Percentiles rank a stretch among this genome's conserved stretches.
phyloP scores from a whole-genome alignment of 2,888 invertebrate genomes.

The Lithophane ornitopus region DNA sequence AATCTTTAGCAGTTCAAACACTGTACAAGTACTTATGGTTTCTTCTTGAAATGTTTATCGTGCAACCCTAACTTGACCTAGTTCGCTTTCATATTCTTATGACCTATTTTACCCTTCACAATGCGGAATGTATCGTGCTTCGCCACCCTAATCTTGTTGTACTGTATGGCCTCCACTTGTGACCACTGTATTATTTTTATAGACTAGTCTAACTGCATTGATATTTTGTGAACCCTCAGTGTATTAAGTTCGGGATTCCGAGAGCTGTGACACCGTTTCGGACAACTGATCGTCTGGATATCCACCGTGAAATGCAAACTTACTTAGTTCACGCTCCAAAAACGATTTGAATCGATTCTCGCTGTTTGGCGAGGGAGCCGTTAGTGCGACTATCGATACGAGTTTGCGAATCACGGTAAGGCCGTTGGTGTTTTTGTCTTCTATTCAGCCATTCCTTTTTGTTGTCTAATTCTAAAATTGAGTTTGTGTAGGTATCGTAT shows the following conservation, averaged over 20 bases:
- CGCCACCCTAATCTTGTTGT: conserved; percentile 76
- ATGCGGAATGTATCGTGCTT: conserved; percentile 75
- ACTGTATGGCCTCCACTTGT: conserved; percentile 75
- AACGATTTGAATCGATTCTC: conserved; percentile 66
- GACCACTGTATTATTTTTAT: conserved; percentile 65
- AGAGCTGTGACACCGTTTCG: conserved; percentile 76
- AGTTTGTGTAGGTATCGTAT: conserved; percentile 75
- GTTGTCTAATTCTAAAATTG: conserved; percentile 77
- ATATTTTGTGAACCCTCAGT: conserved; percentile 56
- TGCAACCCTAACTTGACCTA: conserved; percentile 83
- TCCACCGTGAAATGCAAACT: conserved; percentile 73
- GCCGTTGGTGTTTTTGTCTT: conserved; percentile 73
- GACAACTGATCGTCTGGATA: conserved; percentile 87
- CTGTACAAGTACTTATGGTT: conserved; percentile 62
- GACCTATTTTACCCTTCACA: conserved; percentile 81
- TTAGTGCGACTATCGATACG: conserved; percentile 61
- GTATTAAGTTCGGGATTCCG: conserved; percentile 59
- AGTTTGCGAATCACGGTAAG: conserved; percentile 72
- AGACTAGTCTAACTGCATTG: conserved; percentile 50
- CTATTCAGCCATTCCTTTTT: conserved; percentile 79
- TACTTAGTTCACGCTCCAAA: conserved; percentile 65
- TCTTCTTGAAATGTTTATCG: conserved; percentile 77
- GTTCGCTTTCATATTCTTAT: conserved; percentile 78
- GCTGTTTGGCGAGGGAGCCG: conserved; percentile 52
- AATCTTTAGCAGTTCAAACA: conserved; percentile 54